A percentile compares a stretch with the other conserved stretches of the same genome.
These are phyloP conservation scores for Ectobius pallidus DNA, from an alignment of 2,888 invertebrate species.

Conservation along the genomic window DNA sequence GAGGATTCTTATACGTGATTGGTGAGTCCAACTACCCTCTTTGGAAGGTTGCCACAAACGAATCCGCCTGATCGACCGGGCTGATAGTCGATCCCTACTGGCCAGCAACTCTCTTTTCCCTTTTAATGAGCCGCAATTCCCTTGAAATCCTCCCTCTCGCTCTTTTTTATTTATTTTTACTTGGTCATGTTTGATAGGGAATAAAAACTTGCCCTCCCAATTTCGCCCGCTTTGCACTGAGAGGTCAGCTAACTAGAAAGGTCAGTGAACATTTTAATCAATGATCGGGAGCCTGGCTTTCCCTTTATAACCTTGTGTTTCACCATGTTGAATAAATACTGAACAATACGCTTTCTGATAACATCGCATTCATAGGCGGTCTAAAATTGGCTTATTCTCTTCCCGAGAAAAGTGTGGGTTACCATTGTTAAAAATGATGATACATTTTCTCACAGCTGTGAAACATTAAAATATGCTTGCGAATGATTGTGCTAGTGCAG, in stretches of 20 bases:
- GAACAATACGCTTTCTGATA: too few relatives aligned
- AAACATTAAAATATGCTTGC: too few relatives aligned
- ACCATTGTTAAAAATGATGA: too few relatives aligned
- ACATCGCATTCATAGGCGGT: too few relatives aligned
- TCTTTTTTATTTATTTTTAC: not conserved
- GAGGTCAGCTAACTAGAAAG: too few relatives aligned
- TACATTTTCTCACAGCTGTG: too few relatives aligned
- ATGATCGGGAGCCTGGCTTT: too few relatives aligned
- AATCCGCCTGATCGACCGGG: not conserved
- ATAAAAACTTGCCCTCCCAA: not conserved
- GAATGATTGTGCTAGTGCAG: too few relatives aligned
- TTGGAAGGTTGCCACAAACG: slow-evolving; percentile 30
- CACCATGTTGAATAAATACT: too few relatives aligned
- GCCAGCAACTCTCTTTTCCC: not conserved
- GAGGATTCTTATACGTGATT: slow-evolving; percentile 36
- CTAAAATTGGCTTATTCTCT: too few relatives aligned
- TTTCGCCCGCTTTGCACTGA: not conserved
- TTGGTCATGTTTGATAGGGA: not conserved
- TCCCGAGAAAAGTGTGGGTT: too few relatives aligned
- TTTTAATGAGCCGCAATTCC: not conserved
- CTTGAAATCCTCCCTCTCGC: not conserved
- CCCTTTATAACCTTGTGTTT: too few relatives aligned
- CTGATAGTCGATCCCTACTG: not conserved
- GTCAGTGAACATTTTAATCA: not conserved
- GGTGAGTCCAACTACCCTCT: slow-evolving; percentile 30